Base-by-base conservation (phyloP, 2,888 invertebrate genomes). In the Cephus runcator region DNA sequence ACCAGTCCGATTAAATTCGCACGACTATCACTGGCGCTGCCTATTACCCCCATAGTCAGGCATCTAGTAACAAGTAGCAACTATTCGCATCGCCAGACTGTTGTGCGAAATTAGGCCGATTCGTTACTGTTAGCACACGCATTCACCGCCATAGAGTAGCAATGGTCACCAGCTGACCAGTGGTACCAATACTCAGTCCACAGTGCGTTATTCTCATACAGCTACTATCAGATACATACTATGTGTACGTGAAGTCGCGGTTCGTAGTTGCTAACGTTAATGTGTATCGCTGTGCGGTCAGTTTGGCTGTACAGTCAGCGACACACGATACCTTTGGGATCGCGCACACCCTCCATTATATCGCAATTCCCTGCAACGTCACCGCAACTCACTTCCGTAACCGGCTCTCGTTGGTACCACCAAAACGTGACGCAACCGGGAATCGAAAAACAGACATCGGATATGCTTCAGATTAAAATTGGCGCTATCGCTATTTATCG, bases 331-430 rank as follows among this genome's bases (percentile, higher is more conserved):
- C 74, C 78, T 76, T 76, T 77, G 77, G 77, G 77, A 74, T 77
- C 76, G 78, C 75, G 78, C 76, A 81, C 75, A 79, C 75, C 77
- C 73, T 76, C 80, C 77, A 78, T 80, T 80, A 78, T 79, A 78
- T 79, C 76, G 69, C 79, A 76, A 77, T 79, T 78, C 73, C 79
- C 31, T 69, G 68, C 78, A 81, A 81, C 77, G 75, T 34, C 71
- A 71, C 71, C 71, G 33, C 71, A 71, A 34, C 71, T 71, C 71
- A 71, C 33, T 33, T 34, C 56, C 56, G 56, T 56, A 23, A 56
- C 56, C 56, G 9, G 56, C 56, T 56, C 56, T 56, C 56, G 23
- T 15, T 56, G 56, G 23, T 56, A 56, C 56, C 56, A 23, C 31
- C 31, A 71, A 71, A 34, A 31, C 34, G 71, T 71, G 31, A 71